Base-by-base conservation (phyloP, 2,888 invertebrate genomes). In the Orthosia incerta region DNA sequence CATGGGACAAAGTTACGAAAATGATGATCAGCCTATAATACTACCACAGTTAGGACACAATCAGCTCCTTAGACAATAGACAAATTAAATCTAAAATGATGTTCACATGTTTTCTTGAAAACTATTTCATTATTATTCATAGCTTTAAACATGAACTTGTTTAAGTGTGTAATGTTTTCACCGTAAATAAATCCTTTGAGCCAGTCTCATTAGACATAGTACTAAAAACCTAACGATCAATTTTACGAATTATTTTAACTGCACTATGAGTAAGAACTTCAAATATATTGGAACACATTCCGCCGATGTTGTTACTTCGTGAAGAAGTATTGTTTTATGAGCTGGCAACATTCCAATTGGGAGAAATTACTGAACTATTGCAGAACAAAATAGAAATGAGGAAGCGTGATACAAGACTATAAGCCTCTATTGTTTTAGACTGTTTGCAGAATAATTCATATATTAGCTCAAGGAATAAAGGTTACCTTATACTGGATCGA, bases 181-280 rank as follows among this genome's bases (percentile, higher is more conserved):
- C 18, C 18, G 45, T 46, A 39, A 20, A n/a, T 51, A 53, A 61
- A 48, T 64, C 51, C 20, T 60, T 72, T 48, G 48, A 61, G 53
- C 51, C 1, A n/a, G 46, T 26, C 2, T 51, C 65, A 57, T 79
- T 77, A 26, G 51, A 51, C 15, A 45, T 1, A 51, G 55, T 12
- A 71, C 13, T 72, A 60, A 74, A 67, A 46, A 18, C 16, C 13
- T 18, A 64, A 48, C 20, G 65, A 61, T 53, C 76, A 65, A 65
- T 66, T 79, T 73, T n/a, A 65, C 73, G 65, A 16, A 77, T 59
- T 48, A 62, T 51, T 77, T 39, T 53, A 65, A 78, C 65, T 23
- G 61, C 11, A 39, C 16, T 39, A 46, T 76, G 55, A 57, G 73
- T 57, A 62, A 78, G 16, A 71, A 63, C 63, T 53, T 50, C 7